Percentiles rank a stretch among this genome's conserved stretches.
Conservation (phyloP, 2,113 vertebrate genomes). For the Tragelaphus scriptus region DNA sequence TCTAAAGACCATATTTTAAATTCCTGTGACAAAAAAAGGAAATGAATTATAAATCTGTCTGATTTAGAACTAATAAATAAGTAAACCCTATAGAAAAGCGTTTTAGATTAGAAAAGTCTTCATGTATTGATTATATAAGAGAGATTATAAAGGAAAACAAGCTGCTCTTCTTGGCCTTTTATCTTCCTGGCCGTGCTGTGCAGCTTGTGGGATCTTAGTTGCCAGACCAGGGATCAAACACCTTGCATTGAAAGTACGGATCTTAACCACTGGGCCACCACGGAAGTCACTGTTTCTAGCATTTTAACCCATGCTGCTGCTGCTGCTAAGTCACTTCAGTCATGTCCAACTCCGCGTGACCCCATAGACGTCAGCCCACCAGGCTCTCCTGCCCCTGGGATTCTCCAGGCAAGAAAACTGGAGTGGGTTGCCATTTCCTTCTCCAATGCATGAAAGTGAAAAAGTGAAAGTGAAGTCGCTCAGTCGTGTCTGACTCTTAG, state of each 20-base stretch:
- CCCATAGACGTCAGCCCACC: too few species aligned
- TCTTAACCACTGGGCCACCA: not conserved
- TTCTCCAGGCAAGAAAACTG: too few species aligned
- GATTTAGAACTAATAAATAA: not conserved
- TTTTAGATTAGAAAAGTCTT: not conserved
- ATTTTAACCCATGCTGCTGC: not conserved
- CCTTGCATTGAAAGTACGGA: not conserved
- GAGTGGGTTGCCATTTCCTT: too few species aligned
- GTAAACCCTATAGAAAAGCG: not conserved
- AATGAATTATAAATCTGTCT: not conserved
- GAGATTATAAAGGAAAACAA: not conserved
- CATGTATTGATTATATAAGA: not conserved
- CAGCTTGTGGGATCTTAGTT: not conserved
- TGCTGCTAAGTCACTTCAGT: too few species aligned
- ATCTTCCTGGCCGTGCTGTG: not conserved
- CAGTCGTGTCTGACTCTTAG: too few species aligned
- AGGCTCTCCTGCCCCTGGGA: too few species aligned
- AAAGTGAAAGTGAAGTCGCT: too few species aligned
- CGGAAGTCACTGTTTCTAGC: not conserved
- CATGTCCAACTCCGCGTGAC: too few species aligned
- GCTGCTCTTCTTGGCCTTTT: not conserved
- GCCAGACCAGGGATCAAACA: not conserved
- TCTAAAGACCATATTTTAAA: not conserved
- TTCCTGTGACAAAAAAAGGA: not conserved
- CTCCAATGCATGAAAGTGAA: too few species aligned